phyloP scores from a whole-genome alignment of 2,888 invertebrate genomes.

The Caradrina clavipalpis region DNA sequence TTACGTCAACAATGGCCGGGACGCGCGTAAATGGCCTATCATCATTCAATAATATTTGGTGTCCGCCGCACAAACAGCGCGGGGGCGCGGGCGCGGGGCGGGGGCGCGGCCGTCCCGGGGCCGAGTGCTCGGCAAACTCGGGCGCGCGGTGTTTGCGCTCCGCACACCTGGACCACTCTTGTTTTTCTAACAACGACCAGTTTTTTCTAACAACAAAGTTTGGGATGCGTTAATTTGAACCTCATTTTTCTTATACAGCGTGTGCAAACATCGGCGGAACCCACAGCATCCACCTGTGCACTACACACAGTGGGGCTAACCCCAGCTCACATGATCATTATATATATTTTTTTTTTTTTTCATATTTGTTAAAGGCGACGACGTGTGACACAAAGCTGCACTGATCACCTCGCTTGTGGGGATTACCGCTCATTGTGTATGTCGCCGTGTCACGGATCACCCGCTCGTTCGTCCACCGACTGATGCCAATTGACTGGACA shows the following conservation, averaged over 20 bases:
- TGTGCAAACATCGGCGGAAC: conserved; percentile 70
- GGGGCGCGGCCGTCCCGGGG: no score
- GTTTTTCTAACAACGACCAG: conserved; percentile 77
- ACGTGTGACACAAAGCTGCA: conserved; percentile 30
- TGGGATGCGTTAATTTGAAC: conserved; percentile 80
- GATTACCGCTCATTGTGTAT: conserved; percentile 14
- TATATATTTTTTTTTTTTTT: neutral
- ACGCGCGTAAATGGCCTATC: conserved; percentile 81
- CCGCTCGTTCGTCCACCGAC: conserved; percentile 11
- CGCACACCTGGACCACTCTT: conserved; percentile 74
- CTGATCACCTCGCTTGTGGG: conserved; percentile 21
- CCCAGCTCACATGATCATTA: conserved; percentile 4
- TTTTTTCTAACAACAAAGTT: conserved; percentile 74
- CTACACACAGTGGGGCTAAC: neutral
- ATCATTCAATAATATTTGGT: conserved; percentile 84
- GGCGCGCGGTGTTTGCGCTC: conserved; percentile 68
- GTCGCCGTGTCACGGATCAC: conserved; percentile 24
- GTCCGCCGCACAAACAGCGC: conserved; percentile 56
- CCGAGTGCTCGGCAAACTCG: conserved; percentile 72
- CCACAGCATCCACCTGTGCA: conserved; percentile 40
- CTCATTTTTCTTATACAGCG: conserved; percentile 77
- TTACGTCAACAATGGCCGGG: conserved; percentile 71
- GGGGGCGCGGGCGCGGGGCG: neutral
- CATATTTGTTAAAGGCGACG: conserved; percentile 3
- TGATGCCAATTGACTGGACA: conserved; percentile 24